Evolutionary conservation across 2,888 invertebrate genomes (phyloP), one percentile per base, ranked within the genome.

Genomic region (Melanostoma scalare): DNA sequence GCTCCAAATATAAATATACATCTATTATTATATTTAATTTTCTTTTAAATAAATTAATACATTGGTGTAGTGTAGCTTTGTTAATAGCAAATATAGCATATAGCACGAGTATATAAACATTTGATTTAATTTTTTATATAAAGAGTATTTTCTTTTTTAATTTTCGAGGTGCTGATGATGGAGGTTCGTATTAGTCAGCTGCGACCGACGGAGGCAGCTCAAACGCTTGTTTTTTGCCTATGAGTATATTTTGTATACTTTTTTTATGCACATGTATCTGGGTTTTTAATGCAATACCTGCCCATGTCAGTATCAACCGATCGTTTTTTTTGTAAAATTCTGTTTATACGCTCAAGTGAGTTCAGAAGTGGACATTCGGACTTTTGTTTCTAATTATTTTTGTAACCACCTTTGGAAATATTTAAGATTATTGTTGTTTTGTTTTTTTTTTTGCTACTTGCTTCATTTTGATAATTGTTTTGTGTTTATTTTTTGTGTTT

Each of bases 21-120:
- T 65, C 65, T 40, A 31, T 65, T 65, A 50, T 1, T 48, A 36
- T 63, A 10, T 20, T 36, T 20, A n/a, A 9, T 33, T 44, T 46
- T 56, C 46, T 50, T 40, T 65, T 48, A 38, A 31, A 52, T 65
- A 52, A 40, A 38, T 69, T 65, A 67, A 67, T 84, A 74, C 69
- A 71, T 78, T 84, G 63, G 82, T 78, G 77, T 78, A 60, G 71
- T 63, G 74, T 84, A 60, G 71, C 74, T 82, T 44, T 55, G 46
- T 74, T 30, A 50, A 56, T 74, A 78, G 74, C 78, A 67, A 71
- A 71, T 74, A 74, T 78, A 78, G 74, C 82, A 76, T 76, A 50
- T 81, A 82, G 77, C 78, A 74, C 71, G 74, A 84, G 78, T 78
- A 84, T 84, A 78, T 74, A 71, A 74, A 84, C 74, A 78, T 74